These are phyloP conservation scores for Parnassius apollo DNA, from an alignment of 2,888 invertebrate genomes.

Conservation along the genomic window DNA sequence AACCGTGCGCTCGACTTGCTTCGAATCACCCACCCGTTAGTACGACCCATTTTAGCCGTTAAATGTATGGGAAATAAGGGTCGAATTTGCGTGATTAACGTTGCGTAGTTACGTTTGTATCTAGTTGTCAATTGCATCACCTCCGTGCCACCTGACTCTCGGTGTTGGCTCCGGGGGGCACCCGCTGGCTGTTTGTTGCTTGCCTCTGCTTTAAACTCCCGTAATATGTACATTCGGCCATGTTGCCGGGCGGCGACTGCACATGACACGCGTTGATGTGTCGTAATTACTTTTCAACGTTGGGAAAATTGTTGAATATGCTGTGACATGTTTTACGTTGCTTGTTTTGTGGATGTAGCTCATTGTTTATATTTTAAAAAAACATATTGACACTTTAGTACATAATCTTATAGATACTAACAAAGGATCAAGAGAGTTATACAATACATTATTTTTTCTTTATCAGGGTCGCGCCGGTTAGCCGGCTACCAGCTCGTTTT, in stretches of 20 bases:
- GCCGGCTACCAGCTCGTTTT: too few species aligned
- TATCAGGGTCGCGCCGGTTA: too few species aligned
- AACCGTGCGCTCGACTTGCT: conserved; percentile 36
- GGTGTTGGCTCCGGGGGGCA: conserved; percentile 37
- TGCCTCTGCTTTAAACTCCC: conserved; percentile 42
- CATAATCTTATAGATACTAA: too few species aligned
- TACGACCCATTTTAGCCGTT: conserved; percentile 34
- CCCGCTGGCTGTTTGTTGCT: conserved; percentile 38
- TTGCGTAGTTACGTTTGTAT: conserved; percentile 36
- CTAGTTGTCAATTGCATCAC: conserved; percentile 44
- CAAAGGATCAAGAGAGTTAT: too few species aligned
- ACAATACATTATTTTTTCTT: too few species aligned
- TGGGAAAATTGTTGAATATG: conserved; percentile 37
- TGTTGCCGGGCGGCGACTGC: conserved; percentile 41
- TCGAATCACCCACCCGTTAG: conserved; percentile 12
- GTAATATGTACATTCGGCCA: conserved; percentile 44
- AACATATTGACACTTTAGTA: too few species aligned
- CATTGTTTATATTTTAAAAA: conserved; percentile 12
- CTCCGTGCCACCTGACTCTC: conserved; percentile 48
- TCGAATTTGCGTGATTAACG: conserved; percentile 33
- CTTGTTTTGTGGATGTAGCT: not conserved
- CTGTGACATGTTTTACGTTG: conserved; percentile 15
- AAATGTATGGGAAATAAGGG: conserved; percentile 33
- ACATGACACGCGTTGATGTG: conserved; percentile 44
- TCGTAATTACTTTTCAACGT: conserved; percentile 46